These are phyloP conservation scores for Ibycter americanus DNA, from an alignment of 2,797 vertebrate species.

Conservation along the genomic window DNA sequence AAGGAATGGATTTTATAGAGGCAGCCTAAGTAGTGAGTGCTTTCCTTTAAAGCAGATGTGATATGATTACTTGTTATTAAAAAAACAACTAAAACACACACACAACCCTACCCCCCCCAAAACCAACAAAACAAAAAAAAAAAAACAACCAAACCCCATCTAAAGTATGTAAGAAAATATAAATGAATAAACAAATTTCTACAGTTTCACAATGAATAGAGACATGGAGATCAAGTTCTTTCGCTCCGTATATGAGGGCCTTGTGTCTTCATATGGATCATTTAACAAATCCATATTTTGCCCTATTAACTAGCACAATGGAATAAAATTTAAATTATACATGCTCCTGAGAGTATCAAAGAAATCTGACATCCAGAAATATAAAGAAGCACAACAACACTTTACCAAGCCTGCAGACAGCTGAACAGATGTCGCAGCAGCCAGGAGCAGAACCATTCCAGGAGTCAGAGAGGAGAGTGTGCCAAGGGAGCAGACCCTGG, in stretches of 20 bases:
- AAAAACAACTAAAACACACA: too few relatives aligned
- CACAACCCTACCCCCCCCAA: too few relatives aligned
- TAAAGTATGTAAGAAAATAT: neutral
- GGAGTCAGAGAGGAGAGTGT: conserved; percentile 19
- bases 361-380: neutral
- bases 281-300: neutral
- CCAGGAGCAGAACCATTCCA: conserved; percentile 51
- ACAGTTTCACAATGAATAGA: neutral
- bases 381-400: conserved; percentile 41
- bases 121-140: accelerated
- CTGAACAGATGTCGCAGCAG: conserved; percentile 61
- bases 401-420: conserved; percentile 39
- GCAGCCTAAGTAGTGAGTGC: neutral
- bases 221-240: neutral
- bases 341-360: neutral
- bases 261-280: neutral
- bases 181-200: neutral
- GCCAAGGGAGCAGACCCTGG: conserved; percentile 19
- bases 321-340: neutral
- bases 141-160: accelerated
- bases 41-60: neutral
- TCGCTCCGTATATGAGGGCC: neutral
- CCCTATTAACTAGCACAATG: neutral
- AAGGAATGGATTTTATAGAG: neutral
- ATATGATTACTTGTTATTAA: neutral